These are phyloP conservation scores for Acanthopleura granulata DNA, from an alignment of 2,888 invertebrate species.

Conservation along the genomic window DNA sequence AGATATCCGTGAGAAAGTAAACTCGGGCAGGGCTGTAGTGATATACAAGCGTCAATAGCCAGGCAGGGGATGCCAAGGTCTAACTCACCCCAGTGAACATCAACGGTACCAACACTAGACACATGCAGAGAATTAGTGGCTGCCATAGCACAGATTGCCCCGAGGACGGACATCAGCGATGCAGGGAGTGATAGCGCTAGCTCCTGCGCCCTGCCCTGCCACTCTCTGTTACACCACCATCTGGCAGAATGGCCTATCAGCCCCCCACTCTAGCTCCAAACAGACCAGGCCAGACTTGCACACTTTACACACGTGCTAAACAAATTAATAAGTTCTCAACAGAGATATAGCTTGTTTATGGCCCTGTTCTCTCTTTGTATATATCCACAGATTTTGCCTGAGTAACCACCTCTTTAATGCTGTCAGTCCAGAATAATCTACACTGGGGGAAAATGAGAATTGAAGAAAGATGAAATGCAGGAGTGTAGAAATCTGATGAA, in stretches of 20 bases:
- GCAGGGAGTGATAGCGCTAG: too few species aligned
- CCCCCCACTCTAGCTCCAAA: too few species aligned
- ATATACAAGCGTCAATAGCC: neutral
- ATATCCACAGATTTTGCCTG: neutral
- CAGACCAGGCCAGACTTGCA: neutral
- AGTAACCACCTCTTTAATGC: neutral
- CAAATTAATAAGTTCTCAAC: constrained; percentile 8
- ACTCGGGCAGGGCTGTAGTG: neutral
- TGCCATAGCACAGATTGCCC: too few species aligned
- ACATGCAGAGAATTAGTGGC: too few species aligned
- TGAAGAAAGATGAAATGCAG: neutral
- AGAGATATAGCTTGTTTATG: constrained; percentile 1
- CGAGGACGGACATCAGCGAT: too few species aligned
- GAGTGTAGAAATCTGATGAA: too few species aligned
- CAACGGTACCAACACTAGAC: too few species aligned
- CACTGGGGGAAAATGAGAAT: neutral
- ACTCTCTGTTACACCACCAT: too few species aligned
- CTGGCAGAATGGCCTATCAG: too few species aligned
- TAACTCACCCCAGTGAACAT: too few species aligned
- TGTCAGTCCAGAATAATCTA: neutral
- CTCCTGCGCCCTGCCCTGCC: too few species aligned
- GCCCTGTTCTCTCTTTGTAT: neutral
- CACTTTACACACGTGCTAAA: constrained; percentile 12
- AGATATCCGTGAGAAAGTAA: constrained; percentile 7
- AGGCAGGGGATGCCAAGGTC: neutral